These are phyloP conservation scores for Teleopsis dalmanni DNA, from an alignment of 1,140 invertebrate genomes.

Conservation along the genomic window DNA sequence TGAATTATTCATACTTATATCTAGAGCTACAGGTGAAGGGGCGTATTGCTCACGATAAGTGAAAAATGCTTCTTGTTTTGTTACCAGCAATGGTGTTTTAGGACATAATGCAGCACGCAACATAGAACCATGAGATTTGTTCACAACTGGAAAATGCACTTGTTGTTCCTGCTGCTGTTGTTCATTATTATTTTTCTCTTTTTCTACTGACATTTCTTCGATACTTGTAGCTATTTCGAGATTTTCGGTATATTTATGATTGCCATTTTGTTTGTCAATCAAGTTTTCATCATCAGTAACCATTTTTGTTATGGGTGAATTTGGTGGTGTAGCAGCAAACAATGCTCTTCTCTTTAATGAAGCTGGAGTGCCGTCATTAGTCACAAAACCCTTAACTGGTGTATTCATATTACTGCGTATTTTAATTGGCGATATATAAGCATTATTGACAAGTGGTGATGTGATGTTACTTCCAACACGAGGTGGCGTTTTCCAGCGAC, in stretches of 20 bases:
- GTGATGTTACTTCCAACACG: slow-evolving; percentile 33
- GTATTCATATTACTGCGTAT: slow-evolving; percentile 9
- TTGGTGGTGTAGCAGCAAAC: slow-evolving; percentile 10
- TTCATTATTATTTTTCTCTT: slow-evolving; percentile 8
- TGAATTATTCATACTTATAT: too few relatives aligned
- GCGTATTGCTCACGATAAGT: slow-evolving; percentile 13
- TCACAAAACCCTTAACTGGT: slow-evolving; percentile 5
- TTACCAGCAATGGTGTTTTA: slow-evolving; percentile 5
- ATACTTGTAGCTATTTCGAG: background rate
- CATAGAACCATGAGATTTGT: slow-evolving; percentile 3
- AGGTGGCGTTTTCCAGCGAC: slow-evolving; percentile 74
- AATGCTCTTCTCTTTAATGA: slow-evolving; percentile 5
- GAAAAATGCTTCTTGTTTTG: slow-evolving; percentile 13
- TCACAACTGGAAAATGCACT: background rate
- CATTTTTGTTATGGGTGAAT: slow-evolving; percentile 1
- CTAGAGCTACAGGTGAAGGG: slow-evolving; percentile 10
- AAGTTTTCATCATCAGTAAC: background rate
- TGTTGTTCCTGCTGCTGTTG: background rate
- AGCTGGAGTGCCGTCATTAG: slow-evolving; percentile 6
- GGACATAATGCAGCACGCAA: slow-evolving; percentile 7
- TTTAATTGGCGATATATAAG: slow-evolving; percentile 23
- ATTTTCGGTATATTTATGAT: slow-evolving; percentile 3
- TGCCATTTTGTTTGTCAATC: slow-evolving; percentile 11
- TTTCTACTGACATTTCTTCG: background rate
- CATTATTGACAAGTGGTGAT: slow-evolving; percentile 21